Evolutionary conservation across 92 coral and sea anemone genomes (phyloP).

Genomic region (Epizoanthus scotinus): DNA sequence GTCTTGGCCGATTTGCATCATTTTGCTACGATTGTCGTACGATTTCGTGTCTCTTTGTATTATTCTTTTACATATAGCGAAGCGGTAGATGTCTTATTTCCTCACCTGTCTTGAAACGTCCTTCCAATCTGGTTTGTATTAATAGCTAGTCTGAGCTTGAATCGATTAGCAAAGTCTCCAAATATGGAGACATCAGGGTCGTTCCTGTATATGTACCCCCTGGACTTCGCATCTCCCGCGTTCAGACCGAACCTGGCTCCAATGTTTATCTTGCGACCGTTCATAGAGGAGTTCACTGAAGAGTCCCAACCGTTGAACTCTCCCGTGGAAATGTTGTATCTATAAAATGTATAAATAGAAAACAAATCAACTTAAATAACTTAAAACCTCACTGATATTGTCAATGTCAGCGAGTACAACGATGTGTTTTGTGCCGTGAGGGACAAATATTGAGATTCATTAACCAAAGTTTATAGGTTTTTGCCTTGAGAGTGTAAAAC

Average conservation of each 20-base stretch:
- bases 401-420: no score
- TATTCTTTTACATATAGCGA: no score
- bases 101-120: conserved; percentile 59
- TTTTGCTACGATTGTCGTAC: no score
- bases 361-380: neutral
- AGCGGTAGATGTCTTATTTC: neutral
- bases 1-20: no score
- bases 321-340: conserved; percentile 47
- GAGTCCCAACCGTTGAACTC: conserved; percentile 50
- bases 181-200: conserved; percentile 50
- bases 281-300: conserved; percentile 25
- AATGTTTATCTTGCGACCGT: conserved; percentile 24
- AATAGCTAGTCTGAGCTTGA: conserved; percentile 41
- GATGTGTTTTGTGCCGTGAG: no score
- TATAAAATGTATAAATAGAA: neutral
- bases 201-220: conserved; percentile 42
- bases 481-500: no score
- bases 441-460: no score
- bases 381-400: no score
- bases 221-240: conserved; percentile 12
- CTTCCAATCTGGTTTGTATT: conserved; percentile 44
- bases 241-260: conserved; percentile 34
- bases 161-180: conserved; percentile 20
- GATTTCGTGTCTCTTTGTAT: no score
- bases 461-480: no score